A percentile compares a stretch with the other conserved stretches of the same genome.
These are phyloP conservation scores for Anticlea derivata DNA, from an alignment of 2,888 invertebrate species.

Conservation along the genomic window DNA sequence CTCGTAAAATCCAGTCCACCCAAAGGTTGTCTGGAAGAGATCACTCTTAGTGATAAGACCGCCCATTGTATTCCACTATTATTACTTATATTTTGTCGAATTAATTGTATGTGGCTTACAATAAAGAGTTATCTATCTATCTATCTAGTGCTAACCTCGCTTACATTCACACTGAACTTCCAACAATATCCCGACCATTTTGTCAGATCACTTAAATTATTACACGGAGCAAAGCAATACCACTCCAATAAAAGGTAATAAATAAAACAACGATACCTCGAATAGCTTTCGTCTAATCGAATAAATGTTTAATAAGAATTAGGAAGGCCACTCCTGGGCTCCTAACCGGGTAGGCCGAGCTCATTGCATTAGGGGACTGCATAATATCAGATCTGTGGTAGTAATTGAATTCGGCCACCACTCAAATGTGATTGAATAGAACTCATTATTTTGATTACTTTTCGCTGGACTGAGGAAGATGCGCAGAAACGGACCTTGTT, in stretches of 20 bases:
- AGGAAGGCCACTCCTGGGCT: constrained; percentile 66
- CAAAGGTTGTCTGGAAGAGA: no score
- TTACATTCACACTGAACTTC: constrained; percentile 13
- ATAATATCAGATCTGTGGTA: constrained; percentile 69
- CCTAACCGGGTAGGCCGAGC: constrained; percentile 39
- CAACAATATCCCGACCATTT: constrained; percentile 46
- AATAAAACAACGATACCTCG: constrained; percentile 78
- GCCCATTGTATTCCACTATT: no score
- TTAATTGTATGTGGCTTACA: no score
- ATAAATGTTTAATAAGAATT: constrained; percentile 83
- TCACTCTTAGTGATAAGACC: no score
- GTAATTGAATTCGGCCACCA: constrained; percentile 25
- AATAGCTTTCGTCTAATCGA: constrained; percentile 79
- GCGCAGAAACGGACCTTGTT: no score
- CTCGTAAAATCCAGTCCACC: no score
- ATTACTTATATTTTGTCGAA: no score
- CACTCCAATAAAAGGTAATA: constrained; percentile 76
- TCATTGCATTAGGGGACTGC: constrained; percentile 75
- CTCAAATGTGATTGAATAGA: constrained; percentile 23
- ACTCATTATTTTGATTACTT: constrained; percentile 28
- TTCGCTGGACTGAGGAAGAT: not conserved
- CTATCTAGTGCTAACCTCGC: constrained; percentile 1
- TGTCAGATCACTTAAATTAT: constrained; percentile 48
- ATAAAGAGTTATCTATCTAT: no score
- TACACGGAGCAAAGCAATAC: constrained; percentile 56